These are phyloP conservation scores for Mycetomoellerius zeteki DNA, from an alignment of 1,140 invertebrate species.

Conservation along the genomic window DNA sequence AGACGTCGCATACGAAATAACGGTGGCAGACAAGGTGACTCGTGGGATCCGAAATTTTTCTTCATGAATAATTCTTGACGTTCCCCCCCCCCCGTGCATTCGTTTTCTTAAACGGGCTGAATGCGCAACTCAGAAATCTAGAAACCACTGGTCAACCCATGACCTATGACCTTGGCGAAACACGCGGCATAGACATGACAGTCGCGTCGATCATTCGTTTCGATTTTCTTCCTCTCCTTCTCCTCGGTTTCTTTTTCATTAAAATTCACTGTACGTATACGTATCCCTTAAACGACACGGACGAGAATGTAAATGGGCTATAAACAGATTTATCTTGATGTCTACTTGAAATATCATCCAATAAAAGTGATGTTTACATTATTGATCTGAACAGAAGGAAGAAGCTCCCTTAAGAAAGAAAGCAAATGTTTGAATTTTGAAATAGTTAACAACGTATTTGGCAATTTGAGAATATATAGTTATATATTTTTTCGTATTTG, in stretches of 20 bases:
- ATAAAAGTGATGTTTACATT: background rate
- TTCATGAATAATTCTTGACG: constrained; percentile 75
- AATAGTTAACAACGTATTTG: background rate
- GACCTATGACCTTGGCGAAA: background rate
- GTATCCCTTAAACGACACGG: background rate
- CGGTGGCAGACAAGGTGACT: constrained; percentile 22
- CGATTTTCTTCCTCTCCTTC: background rate
- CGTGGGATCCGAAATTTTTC: constrained; percentile 66
- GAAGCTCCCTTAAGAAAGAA: too few species aligned
- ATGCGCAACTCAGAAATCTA: constrained; percentile 75
- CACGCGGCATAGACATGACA: constrained; percentile 1
- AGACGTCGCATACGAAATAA: constrained; percentile 65
- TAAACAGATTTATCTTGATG: constrained; percentile 54
- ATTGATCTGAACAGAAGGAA: background rate
- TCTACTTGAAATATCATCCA: background rate
- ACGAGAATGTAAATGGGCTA: constrained; percentile 63
- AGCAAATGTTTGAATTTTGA: background rate
- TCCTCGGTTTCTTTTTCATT: constrained; percentile 33
- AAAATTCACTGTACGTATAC: constrained; percentile 65
- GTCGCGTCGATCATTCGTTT: constrained; percentile 68
- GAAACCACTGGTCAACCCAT: constrained; percentile 34
- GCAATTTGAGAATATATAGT: too few species aligned
- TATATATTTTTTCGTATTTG: background rate
- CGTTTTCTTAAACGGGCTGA: constrained; percentile 60
- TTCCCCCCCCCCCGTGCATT: constrained; percentile 66